A percentile compares a stretch with the other conserved stretches of the same genome.
phyloP scores from a whole-genome alignment of 1,140 invertebrate genomes.

The Luehdorfia chinensis region DNA sequence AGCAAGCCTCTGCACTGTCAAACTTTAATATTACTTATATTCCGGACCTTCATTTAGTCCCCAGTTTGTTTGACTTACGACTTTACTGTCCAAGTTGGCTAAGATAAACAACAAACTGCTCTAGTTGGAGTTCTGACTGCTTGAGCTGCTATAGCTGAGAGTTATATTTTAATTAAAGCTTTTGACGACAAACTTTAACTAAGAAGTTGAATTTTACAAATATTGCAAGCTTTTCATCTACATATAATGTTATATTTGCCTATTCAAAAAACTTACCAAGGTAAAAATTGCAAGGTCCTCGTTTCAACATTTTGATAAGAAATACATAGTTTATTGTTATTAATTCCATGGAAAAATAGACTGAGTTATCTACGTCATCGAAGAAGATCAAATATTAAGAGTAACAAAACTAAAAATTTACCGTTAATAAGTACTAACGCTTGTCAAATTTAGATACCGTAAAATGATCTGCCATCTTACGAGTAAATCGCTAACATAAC shows the following conservation, averaged over 20 bases:
- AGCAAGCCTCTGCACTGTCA: conserved; percentile 38
- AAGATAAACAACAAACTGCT: conserved; percentile 61
- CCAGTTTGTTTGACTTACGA: conserved; percentile 54
- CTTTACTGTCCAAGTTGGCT: conserved; percentile 59
- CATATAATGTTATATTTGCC: background rate
- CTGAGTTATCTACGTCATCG: too few relatives aligned
- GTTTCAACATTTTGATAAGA: too few relatives aligned
- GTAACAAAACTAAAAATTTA: too few relatives aligned
- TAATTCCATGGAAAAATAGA: too few relatives aligned
- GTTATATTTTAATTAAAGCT: conserved; percentile 50
- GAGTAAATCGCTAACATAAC: too few relatives aligned
- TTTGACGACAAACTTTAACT: conserved; percentile 11
- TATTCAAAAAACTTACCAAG: too few relatives aligned
- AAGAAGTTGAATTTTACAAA: background rate
- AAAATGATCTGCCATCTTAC: too few relatives aligned
- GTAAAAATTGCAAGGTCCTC: too few relatives aligned
- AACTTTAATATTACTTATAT: conserved; percentile 45
- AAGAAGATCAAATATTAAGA: too few relatives aligned
- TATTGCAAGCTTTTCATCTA: background rate
- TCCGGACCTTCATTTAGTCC: conserved; percentile 23
- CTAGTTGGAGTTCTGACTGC: conserved; percentile 37
- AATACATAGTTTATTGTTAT: too few relatives aligned
- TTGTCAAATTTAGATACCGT: too few relatives aligned
- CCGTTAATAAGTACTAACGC: too few relatives aligned
- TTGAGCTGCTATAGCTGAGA: conserved; percentile 33